These are phyloP conservation scores for Syrista parreyssii DNA, from an alignment of 2,888 invertebrate species.

Conservation along the genomic window DNA sequence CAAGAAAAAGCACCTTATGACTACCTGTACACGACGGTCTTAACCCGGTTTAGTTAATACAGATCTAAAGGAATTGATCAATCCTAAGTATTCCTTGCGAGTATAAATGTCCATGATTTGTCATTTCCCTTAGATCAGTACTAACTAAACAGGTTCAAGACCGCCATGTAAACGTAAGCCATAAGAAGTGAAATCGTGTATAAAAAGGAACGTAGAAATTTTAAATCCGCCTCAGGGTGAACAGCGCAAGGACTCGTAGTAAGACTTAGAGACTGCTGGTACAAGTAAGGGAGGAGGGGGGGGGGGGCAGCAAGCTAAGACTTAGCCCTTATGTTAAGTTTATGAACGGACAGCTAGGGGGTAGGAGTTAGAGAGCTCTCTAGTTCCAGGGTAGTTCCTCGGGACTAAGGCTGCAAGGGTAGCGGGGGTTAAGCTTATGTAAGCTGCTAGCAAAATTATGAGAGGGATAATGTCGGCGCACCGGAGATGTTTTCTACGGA, in stretches of 20 bases:
- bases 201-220: background rate
- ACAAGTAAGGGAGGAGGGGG: background rate
- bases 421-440: slow-evolving; percentile 47
- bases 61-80: too few relatives aligned
- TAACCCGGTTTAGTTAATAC: too few relatives aligned
- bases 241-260: background rate
- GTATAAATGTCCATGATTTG: too few relatives aligned
- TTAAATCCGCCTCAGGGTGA: background rate
- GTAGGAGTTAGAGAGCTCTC: background rate
- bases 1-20: background rate
- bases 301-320: slow-evolving; percentile 30
- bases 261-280: background rate
- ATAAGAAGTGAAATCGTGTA: background rate
- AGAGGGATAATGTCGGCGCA: slow-evolving; percentile 47
- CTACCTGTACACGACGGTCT: too few relatives aligned
- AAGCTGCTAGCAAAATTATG: slow-evolving; percentile 56
- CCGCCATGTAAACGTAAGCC: too few relatives aligned
- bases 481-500: slow-evolving; percentile 35
- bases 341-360: slow-evolving; percentile 39
- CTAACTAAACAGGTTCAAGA: too few relatives aligned
- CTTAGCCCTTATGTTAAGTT: slow-evolving; percentile 52
- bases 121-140: too few relatives aligned
- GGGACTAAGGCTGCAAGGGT: slow-evolving; percentile 22
- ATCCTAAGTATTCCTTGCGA: too few relatives aligned
- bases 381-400: background rate